phyloP scores from a whole-genome alignment of 2,888 invertebrate species.

The Antitype chi region DNA sequence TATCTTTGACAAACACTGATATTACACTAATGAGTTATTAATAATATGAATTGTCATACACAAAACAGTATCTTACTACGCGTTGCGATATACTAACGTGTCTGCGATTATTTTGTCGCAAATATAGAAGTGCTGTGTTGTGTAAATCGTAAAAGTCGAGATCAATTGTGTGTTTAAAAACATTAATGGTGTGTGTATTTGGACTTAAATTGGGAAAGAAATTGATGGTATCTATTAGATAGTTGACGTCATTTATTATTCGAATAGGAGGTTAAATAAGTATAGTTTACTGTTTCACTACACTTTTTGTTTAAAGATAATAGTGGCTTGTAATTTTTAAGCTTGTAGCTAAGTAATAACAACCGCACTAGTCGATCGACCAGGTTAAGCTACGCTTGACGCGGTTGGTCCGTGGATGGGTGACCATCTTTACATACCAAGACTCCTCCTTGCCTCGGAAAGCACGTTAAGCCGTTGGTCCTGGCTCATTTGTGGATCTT shows the following conservation, averaged over 20 bases:
- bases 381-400: too few relatives aligned
- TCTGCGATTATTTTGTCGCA: conserved; percentile 38
- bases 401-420: too few relatives aligned
- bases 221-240: conserved; percentile 32
- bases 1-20: conserved; percentile 63
- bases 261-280: not conserved
- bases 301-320: conserved; percentile 5
- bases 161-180: conserved; percentile 5
- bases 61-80: conserved; percentile 68
- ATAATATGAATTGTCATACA: conserved; percentile 38
- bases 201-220: not conserved
- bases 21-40: conserved; percentile 50
- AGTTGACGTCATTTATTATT: not conserved
- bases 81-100: conserved; percentile 65
- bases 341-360: too few relatives aligned
- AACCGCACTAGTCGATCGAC: too few relatives aligned
- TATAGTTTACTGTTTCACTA: conserved; percentile 20
- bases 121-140: conserved; percentile 36
- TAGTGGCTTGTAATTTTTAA: not conserved
- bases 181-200: conserved; percentile 19
- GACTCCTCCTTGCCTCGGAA: too few relatives aligned
- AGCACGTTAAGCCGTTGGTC: too few relatives aligned
- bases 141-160: not conserved
- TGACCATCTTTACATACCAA: too few relatives aligned
- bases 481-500: too few relatives aligned